Conservation (phyloP, 2,797 vertebrate genomes). For the Cyclopterus lumpus region DNA sequence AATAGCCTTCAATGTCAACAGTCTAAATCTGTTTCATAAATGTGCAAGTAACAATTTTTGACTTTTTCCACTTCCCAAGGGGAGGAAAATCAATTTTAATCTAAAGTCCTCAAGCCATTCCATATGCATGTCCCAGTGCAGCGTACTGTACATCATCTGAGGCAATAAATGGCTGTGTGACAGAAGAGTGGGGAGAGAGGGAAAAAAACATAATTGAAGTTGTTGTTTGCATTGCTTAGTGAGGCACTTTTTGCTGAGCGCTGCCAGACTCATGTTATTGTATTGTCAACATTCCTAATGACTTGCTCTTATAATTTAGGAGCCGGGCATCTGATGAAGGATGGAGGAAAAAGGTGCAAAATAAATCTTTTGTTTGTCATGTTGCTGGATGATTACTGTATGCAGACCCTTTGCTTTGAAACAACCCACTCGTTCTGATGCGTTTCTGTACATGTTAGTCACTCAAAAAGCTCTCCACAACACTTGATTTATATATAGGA, state of each 20-base stretch:
- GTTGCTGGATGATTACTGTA: constrained; percentile 63
- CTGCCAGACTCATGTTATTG: constrained; percentile 73
- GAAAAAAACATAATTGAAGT: constrained; percentile 77
- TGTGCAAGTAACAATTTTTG: constrained; percentile 96
- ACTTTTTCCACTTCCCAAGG: constrained; percentile 92
- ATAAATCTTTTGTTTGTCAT: constrained; percentile 50
- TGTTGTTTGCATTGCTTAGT: constrained; percentile 81
- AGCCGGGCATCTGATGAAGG: constrained; percentile 64
- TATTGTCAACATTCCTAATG: constrained; percentile 84
- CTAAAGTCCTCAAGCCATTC: constrained; percentile 90
- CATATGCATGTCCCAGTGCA: constrained; percentile 89
- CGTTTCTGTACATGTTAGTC: constrained; percentile 56
- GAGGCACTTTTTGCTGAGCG: constrained; percentile 79
- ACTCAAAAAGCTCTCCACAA: constrained; percentile 65
- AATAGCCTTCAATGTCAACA: constrained; percentile 96
- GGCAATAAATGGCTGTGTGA: constrained; percentile 87
- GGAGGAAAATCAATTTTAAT: constrained; percentile 98
- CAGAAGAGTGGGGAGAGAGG: constrained; percentile 37
- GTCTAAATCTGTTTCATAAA: constrained; percentile 97
- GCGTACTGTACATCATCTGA: constrained; percentile 89
- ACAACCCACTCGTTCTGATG: constrained; percentile 52
- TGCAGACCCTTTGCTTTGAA: constrained; percentile 41
- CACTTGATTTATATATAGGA: constrained; percentile 70
- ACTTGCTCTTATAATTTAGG: constrained; percentile 81
- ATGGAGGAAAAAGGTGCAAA: constrained; percentile 44